These are phyloP conservation scores for Osmerus eperlanus DNA, from an alignment of 2,113 vertebrate species.

Conservation along the genomic window DNA sequence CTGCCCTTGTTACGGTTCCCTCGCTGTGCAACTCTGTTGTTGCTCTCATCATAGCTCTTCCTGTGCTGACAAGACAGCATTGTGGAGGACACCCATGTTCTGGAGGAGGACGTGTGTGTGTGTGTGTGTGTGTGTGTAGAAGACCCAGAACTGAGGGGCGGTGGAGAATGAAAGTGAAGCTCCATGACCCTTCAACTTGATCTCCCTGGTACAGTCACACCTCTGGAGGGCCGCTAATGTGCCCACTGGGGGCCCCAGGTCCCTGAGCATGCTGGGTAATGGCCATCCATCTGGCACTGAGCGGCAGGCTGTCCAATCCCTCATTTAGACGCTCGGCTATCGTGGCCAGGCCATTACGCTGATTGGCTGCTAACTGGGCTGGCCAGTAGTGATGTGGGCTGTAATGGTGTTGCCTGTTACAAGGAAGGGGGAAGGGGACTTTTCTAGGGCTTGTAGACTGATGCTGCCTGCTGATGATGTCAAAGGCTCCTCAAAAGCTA, in stretches of 20 bases:
- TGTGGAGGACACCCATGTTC: conserved; percentile 2
- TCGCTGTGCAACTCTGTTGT: conserved; percentile 10
- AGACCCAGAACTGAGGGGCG: not conserved
- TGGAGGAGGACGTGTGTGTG: not conserved
- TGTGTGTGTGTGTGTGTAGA: not conserved
- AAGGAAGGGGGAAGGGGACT: too few relatives aligned
- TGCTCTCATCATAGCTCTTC: conserved; percentile 10
- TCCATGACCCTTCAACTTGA: conserved; percentile 6
- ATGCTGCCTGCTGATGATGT: too few relatives aligned
- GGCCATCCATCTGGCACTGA: not conserved
- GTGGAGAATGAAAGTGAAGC: not conserved
- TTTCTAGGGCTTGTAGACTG: too few relatives aligned
- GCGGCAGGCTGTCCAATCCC: too few relatives aligned
- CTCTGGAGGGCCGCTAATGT: conserved; percentile 4
- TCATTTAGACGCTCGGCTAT: too few relatives aligned
- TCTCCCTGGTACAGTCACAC: not conserved
- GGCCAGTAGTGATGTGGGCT: too few relatives aligned
- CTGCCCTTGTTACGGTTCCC: not conserved
- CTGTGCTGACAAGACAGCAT: conserved; percentile 3
- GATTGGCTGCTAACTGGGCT: too few relatives aligned
- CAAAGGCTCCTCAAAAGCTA: too few relatives aligned
- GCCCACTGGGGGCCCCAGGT: not conserved
- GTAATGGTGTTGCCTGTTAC: too few relatives aligned
- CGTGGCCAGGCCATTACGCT: too few relatives aligned
- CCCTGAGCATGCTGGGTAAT: not conserved